Evolutionary conservation across 2,113 vertebrate genomes (phyloP), one percentile per base, ranked within the genome.

Genomic region (Guaruba guarouba): DNA sequence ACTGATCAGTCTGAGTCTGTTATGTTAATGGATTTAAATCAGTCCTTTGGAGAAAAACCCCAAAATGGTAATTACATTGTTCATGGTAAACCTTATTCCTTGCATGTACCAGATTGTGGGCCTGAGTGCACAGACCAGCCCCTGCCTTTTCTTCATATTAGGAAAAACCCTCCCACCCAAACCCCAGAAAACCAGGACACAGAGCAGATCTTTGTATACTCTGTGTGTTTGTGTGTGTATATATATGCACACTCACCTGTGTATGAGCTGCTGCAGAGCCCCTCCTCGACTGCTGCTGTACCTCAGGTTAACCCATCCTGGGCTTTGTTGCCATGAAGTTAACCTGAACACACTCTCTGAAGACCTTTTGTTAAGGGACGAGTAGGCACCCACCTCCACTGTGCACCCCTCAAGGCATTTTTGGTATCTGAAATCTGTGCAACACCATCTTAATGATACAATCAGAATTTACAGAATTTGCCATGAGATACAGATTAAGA

Each of bases 391-490:
- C 15, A 2, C 7, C 28, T 35, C 59, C 20, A 13, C 48, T 4
- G 2, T 2, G 9, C 67, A 27, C 16, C 9, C 31, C 48, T 33
- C 37, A 15, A 35, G 49, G 16, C 28, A 3, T 9, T 37, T 8
- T 41, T 57, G 62, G 35, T 10, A 11, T 55, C n/a, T 41, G 44
- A 29, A 43, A 33, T 13, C 9, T 0, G 4, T 13, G 29, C 49
- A 66, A 10, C 9, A 9, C 0, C 1, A 78, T 74, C 37, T 41
- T 37, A 52, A 49, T 4, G 48, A 18, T 33, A 11, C 0, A 3
- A 18, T 11, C 25, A 25, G 28, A 11, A 28, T 52, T 41, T 3
- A 41, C 33, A 52, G 49, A 20, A 18, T 29, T n/a, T 28, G 28
- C 43, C 25, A 4, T 16, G 24, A 29, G 15, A 5, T 19, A 19